Conservation (phyloP, 2,888 invertebrate species). For the Nomada fucata region DNA sequence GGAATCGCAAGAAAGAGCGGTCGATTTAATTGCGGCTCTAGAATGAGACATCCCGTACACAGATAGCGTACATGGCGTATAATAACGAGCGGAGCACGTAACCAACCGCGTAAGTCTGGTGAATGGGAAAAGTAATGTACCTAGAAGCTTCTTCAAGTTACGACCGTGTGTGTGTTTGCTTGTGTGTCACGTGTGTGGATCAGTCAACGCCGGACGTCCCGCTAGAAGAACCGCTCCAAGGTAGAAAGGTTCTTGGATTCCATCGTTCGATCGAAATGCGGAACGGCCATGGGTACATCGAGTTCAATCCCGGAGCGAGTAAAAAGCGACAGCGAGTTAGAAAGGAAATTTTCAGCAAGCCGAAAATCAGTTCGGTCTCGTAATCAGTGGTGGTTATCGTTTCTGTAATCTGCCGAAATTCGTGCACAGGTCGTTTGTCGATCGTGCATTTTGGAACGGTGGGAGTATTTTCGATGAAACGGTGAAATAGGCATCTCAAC, state of each 20-base stretch:
- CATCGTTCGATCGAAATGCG: slow-evolving; percentile 54
- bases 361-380: slow-evolving; percentile 16
- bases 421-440: neutral
- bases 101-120: slow-evolving; percentile 55
- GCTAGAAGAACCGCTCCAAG: slow-evolving; percentile 51
- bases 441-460: neutral
- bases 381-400: neutral
- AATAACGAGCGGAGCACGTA: slow-evolving; percentile 54
- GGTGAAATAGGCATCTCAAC: too few relatives aligned
- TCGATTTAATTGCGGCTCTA: slow-evolving; percentile 45
- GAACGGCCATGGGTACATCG: slow-evolving; percentile 59
- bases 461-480: too few relatives aligned
- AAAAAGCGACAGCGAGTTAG: slow-evolving; percentile 38
- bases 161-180: too few relatives aligned
- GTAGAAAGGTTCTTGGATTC: slow-evolving; percentile 57
- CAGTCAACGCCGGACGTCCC: slow-evolving; percentile 55
- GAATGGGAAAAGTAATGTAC: slow-evolving; percentile 47
- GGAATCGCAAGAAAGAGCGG: slow-evolving; percentile 50
- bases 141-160: slow-evolving; percentile 24
- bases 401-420: neutral
- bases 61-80: slow-evolving; percentile 22
- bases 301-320: slow-evolving; percentile 49
- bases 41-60: slow-evolving; percentile 44
- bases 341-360: slow-evolving; percentile 49
- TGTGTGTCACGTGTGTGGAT: slow-evolving; percentile 18